Conservation (phyloP, 2,888 invertebrate species). For the Pollenia griseotomentosa region DNA sequence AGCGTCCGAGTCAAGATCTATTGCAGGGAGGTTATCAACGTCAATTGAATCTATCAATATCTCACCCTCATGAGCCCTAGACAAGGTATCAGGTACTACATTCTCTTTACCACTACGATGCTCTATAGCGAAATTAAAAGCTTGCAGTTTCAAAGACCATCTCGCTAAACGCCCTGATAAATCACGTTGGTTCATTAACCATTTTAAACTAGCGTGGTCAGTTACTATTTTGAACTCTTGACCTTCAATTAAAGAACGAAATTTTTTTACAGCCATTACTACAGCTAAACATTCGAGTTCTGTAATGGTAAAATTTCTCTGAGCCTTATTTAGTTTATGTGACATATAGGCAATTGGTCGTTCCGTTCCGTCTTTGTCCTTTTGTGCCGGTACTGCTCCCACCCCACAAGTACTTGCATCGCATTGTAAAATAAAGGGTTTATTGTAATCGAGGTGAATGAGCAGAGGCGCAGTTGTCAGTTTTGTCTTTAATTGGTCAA, state of each 20-base stretch:
- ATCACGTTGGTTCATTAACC: background rate
- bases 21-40: background rate
- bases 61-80: no score
- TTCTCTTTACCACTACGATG: no score
- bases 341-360: background rate
- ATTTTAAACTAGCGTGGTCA: background rate
- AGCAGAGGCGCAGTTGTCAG: no score
- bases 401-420: no score
- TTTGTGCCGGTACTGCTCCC: no score
- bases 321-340: no score
- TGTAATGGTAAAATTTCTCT: background rate
- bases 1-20: background rate
- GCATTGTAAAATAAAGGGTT: no score
- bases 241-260: background rate
- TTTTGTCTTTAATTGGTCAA: no score
- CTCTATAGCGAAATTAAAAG: background rate
- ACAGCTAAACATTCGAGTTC: slow-evolving; percentile 22
- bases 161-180: no score
- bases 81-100: no score
- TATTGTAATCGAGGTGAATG: no score
- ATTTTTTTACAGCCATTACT: slow-evolving; percentile 7
- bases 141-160: background rate
- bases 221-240: background rate
- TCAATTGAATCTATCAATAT: background rate
- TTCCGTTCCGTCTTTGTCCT: background rate